These are phyloP conservation scores for Dilophus febrilis DNA, from an alignment of 2,888 invertebrate genomes.

Conservation along the genomic window DNA sequence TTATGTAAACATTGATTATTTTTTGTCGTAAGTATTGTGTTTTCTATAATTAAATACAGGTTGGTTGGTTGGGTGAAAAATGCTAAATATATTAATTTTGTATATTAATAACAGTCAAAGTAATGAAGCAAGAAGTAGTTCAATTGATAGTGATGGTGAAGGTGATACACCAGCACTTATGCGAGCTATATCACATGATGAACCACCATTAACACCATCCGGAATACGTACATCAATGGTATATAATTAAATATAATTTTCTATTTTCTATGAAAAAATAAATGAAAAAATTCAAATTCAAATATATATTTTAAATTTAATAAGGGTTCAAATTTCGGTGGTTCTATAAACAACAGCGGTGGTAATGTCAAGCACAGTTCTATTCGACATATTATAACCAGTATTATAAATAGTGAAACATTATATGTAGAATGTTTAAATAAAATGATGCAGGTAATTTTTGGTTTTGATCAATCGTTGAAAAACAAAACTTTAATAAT, in stretches of 20 bases:
- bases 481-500: too few species aligned
- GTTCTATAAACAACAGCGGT: neutral
- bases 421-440: constrained; percentile 80
- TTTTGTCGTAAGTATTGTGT: constrained; percentile 69
- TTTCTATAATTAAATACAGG: neutral
- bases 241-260: neutral
- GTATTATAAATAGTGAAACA: constrained; percentile 81
- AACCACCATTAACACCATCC: constrained; percentile 33
- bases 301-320: too few species aligned
- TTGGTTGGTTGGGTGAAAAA: neutral
- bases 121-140: constrained; percentile 33
- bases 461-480: neutral
- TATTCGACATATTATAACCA: constrained; percentile 74
- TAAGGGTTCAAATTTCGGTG: too few species aligned
- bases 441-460: constrained; percentile 64
- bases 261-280: too few species aligned
- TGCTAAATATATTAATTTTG: neutral
- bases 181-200: constrained; percentile 45
- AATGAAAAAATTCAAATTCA: too few species aligned
- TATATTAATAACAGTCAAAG: constrained; percentile 21
- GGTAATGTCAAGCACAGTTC: constrained; percentile 27
- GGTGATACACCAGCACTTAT: constrained; percentile 35
- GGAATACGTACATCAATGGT: constrained; percentile 20
- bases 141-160: constrained; percentile 36
- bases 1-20: constrained; percentile 86